Conservation (phyloP, 2,888 invertebrate genomes). For the Nasonia oneida region DNA sequence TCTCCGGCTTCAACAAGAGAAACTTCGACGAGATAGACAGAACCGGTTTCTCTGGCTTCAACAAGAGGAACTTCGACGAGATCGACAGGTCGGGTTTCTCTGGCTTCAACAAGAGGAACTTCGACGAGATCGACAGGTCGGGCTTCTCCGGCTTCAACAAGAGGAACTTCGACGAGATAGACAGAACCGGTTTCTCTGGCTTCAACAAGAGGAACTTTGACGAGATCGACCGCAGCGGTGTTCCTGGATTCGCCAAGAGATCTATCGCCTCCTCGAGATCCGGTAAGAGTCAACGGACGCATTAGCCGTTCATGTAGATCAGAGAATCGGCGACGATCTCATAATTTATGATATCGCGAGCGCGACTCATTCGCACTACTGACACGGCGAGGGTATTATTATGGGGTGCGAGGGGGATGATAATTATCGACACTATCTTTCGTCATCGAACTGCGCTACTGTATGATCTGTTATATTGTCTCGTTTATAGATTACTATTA, state of each 20-base stretch:
- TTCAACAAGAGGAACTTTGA: slow-evolving; percentile 80
- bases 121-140: slow-evolving; percentile 79
- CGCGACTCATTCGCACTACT: not conserved
- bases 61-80: slow-evolving; percentile 83
- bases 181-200: slow-evolving; percentile 78
- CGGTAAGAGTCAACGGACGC: not conserved
- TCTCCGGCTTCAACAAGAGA: slow-evolving; percentile 78
- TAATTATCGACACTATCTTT: not conserved
- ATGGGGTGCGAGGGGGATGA: not conserved
- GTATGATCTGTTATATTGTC: too few relatives aligned
- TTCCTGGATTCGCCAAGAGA: slow-evolving; percentile 80
- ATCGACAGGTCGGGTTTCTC: slow-evolving; percentile 79
- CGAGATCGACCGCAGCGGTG: slow-evolving; percentile 84
- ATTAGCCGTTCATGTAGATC: not conserved
- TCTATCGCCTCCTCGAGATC: slow-evolving; percentile 67
- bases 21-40: slow-evolving; percentile 81
- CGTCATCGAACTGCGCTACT: not conserved
- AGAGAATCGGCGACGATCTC: not conserved
- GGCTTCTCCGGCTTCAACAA: slow-evolving; percentile 78
- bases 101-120: slow-evolving; percentile 78
- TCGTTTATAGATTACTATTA: too few relatives aligned
- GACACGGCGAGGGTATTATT: not conserved
- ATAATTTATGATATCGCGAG: not conserved
- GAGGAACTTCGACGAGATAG: slow-evolving; percentile 81
- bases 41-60: slow-evolving; percentile 79